Base-by-base conservation (phyloP, 2,113 vertebrate genomes). In the Hystrix brachyura region DNA sequence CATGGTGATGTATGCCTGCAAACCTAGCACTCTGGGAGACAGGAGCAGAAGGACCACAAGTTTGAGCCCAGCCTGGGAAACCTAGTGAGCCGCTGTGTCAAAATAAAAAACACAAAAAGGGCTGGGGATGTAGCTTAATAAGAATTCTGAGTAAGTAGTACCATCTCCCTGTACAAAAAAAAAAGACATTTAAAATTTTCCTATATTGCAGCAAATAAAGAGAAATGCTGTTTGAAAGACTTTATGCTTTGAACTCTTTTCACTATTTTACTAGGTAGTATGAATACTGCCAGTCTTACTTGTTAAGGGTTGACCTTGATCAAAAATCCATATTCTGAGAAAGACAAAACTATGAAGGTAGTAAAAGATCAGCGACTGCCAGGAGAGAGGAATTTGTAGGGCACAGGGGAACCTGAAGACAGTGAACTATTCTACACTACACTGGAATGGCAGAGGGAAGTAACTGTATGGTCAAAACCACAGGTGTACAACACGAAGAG, bases 261-360 rank as follows among this genome's bases (percentile, higher is more conserved):
- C 15, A 64, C 34, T 87, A 53, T 25, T 55, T 88, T 32, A 91
- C 19, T 43, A 80, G 57, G 80, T 3, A 59, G 60, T 38, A 65
- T 15, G 46, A 60, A 62, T 83, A 46, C 5, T 76, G 38, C 34
- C 60, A 92, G 64, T 87, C 74, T 94, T 93, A 67, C 86, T 60
- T 94, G 76, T 78, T 85, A 82, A 7, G 32, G 5, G 32, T 59
- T 81, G 55, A 48, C 13, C 14, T 91, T 95, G 91, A 93, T 57
- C 96, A 60, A 94, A 87, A 95, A 95, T 3, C 64, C 0, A 67
- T n/a, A 43, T 78, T 65, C 46, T 78, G n/a, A 65, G 65, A 87
- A 94, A 94, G 8, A 69, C 2, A 84, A 82, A 86, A 76, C 14
- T 89, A 69, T 27, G 38, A 57, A 90, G 19, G 76, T 0, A 64